Conservation (phyloP, 2,888 invertebrate genomes). For the Minunthozetes semirufus region DNA sequence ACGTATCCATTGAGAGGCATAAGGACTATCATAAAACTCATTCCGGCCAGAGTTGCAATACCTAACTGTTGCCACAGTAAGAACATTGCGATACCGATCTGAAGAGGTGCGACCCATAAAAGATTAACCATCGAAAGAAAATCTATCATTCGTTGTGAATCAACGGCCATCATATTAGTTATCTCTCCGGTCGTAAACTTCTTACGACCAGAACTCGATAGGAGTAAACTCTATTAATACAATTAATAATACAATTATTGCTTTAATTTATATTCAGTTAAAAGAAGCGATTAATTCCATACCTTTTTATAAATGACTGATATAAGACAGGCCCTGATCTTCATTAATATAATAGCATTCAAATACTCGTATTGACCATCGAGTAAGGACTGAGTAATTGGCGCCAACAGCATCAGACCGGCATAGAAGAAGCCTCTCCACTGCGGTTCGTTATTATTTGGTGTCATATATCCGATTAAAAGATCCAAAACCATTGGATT, state of each 20-base stretch:
- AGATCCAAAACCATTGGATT: constrained; percentile 36
- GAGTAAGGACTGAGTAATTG: constrained; percentile 66
- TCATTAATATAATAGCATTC: constrained; percentile 67
- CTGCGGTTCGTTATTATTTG: constrained; percentile 23
- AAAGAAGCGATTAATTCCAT: too few species aligned
- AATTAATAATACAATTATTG: not conserved
- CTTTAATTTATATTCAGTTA: not conserved
- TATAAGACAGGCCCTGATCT: constrained; percentile 76
- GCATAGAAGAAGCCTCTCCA: constrained; percentile 88
- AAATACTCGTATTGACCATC: constrained; percentile 83
- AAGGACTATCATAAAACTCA: constrained; percentile 52
- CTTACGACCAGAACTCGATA: constrained; percentile 50
- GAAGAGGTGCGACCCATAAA: constrained; percentile 49
- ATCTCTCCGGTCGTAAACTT: constrained; percentile 53
- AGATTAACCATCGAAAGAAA: constrained; percentile 46
- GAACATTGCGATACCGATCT: constrained; percentile 44
- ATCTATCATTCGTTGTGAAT: constrained; percentile 49
- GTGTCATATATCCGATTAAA: constrained; percentile 32
- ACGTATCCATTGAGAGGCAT: constrained; percentile 48
- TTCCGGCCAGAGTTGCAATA: constrained; percentile 50
- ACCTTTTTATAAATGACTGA: constrained; percentile 77
- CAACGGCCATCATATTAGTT: constrained; percentile 54
- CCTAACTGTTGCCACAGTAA: constrained; percentile 43
- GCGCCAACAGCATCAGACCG: constrained; percentile 63
- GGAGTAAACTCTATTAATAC: constrained; percentile 29